Evolutionary conservation across 2,888 invertebrate genomes (phyloP).

Genomic region (Tupiocoris notatus): DNA sequence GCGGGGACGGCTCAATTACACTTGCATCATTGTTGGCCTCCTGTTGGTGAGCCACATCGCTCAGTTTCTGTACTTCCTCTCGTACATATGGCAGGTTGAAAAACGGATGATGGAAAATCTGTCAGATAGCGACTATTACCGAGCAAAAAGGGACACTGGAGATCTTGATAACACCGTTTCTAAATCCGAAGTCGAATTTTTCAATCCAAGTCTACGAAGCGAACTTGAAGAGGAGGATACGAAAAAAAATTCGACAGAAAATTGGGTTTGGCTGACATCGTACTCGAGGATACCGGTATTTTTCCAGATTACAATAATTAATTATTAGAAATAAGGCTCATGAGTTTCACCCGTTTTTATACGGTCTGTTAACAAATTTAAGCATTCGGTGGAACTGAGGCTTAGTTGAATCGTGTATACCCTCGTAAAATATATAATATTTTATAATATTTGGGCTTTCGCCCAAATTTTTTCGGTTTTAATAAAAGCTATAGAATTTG

Average conservation of each 20-base stretch:
- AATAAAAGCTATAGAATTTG: too few species aligned
- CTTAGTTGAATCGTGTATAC: too few species aligned
- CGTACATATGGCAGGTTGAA: slow-evolving; percentile 36
- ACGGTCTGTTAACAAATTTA: too few species aligned
- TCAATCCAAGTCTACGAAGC: slow-evolving; percentile 67
- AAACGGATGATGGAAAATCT: background rate
- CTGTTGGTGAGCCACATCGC: slow-evolving; percentile 28
- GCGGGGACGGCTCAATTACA: background rate
- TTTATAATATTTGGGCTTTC: too few species aligned
- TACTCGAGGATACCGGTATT: slow-evolving; percentile 82
- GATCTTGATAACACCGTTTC: slow-evolving; percentile 47
- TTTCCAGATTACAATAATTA: too few species aligned
- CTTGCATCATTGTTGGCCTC: slow-evolving; percentile 16
- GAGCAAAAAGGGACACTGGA: slow-evolving; percentile 42
- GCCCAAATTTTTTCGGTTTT: too few species aligned
- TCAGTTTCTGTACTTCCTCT: slow-evolving; percentile 25
- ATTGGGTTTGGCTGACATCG: slow-evolving; percentile 84
- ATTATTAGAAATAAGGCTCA: too few species aligned
- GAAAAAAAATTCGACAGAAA: slow-evolving; percentile 62
- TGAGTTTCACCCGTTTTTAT: too few species aligned
- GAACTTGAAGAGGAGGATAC: slow-evolving; percentile 64
- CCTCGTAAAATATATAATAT: too few species aligned
- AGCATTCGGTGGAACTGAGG: too few species aligned
- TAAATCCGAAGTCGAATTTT: slow-evolving; percentile 67
- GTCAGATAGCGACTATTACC: background rate